Conservation (phyloP, 2,113 vertebrate genomes). For the Corythornis madagascariensis region DNA sequence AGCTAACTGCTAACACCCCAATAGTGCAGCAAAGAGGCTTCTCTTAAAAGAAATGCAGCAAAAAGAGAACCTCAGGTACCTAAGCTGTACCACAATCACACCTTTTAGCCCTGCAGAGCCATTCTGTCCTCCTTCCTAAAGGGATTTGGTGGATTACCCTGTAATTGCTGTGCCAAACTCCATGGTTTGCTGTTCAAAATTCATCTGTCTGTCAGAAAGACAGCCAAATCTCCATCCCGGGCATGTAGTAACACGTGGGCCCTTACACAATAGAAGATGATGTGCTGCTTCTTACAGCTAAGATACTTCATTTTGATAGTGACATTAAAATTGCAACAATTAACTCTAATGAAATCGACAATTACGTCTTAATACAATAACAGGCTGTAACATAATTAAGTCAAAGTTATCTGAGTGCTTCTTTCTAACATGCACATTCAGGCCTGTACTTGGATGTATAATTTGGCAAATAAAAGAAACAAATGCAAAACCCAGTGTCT, state of each 20-base stretch:
- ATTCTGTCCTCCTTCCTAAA: not conserved
- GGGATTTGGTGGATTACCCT: not conserved
- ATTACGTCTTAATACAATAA: conserved; percentile 53
- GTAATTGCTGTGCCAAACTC: not conserved
- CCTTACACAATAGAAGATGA: not conserved
- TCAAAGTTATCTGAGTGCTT: conserved; percentile 21
- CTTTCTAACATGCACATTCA: not conserved
- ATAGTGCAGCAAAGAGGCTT: rapidly evolving
- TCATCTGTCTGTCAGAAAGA: not conserved
- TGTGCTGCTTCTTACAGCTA: conserved; percentile 2
- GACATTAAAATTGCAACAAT: conserved; percentile 55
- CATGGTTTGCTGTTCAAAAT: not conserved
- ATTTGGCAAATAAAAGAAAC: not conserved
- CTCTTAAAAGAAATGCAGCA: not conserved
- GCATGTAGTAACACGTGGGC: not conserved
- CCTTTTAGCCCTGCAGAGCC: not conserved
- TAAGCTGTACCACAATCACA: not conserved
- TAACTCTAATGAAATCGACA: conserved; percentile 55
- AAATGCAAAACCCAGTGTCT: not conserved
- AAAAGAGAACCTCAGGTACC: not conserved
- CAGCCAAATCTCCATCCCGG: not conserved
- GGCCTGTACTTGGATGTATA: conserved; percentile 10
- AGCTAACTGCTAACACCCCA: not conserved
- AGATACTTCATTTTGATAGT: not conserved
- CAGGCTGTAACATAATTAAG: conserved; percentile 6